Conservation (phyloP, 2,797 vertebrate species). For the Merluccius polli region DNA sequence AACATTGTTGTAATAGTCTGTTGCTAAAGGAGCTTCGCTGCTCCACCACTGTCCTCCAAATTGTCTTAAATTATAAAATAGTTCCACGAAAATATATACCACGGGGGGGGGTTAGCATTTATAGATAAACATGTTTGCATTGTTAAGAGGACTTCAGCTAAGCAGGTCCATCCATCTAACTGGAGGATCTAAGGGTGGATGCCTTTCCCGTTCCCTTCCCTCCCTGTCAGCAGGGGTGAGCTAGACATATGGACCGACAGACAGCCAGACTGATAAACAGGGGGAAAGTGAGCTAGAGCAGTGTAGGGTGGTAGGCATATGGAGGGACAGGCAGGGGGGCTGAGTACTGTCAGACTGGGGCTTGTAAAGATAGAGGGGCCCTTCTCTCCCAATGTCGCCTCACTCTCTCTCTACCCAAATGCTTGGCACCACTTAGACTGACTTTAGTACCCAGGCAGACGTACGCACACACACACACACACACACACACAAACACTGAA, state of each 20-base stretch:
- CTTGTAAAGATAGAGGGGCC: conserved; percentile 12
- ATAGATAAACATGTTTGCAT: background rate
- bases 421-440: conserved; percentile 29
- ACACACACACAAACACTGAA: background rate
- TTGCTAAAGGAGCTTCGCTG: no score
- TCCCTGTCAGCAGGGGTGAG: conserved; percentile 23
- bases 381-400: conserved; percentile 19
- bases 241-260: background rate
- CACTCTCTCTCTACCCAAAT: conserved; percentile 15
- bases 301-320: conserved; percentile 12
- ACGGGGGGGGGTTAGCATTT: background rate
- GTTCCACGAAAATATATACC: background rate
- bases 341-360: conserved; percentile 14
- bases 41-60: background rate
- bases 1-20: no score
- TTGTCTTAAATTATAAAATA: background rate
- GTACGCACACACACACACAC: background rate
- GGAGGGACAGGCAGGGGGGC: conserved; percentile 13
- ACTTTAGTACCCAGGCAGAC: background rate
- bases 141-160: background rate
- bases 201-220: background rate
- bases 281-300: conserved; percentile 3
- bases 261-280: conserved; percentile 9
- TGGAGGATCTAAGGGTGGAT: conserved; percentile 4
- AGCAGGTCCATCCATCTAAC: background rate